Base-by-base conservation (phyloP, 2,888 invertebrate genomes). In the Xylocampa areola region DNA sequence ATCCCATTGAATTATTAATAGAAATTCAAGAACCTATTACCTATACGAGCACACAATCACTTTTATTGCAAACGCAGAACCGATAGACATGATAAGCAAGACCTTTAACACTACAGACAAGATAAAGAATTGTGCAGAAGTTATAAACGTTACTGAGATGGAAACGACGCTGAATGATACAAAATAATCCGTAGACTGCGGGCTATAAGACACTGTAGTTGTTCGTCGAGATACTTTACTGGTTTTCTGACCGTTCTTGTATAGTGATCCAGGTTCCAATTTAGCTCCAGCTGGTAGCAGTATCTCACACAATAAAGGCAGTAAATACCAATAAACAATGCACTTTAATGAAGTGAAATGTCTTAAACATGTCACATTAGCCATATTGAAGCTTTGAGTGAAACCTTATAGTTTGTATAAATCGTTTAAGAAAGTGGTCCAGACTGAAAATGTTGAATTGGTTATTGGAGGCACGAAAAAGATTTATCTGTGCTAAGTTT, bases 321-420 rank as follows among this genome's bases (percentile, higher is more conserved):
- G 59, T 64, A 68, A 68, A 68, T 68, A 68, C 44, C 65, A 49
- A 60, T 63, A 72, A 69, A 74, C 76, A 75, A 73, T 57, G 57
- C 37, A 41, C 51, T 67, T 59, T 67, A 65, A 67, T 72, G 69
- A 60, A 61, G 57, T 48, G 59, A 73, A 63, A 75, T 51, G 64
- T 65, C 78, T 72, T 77, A 76, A 82, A 79, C 73, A 75, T 76
- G 78, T 68, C 81, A 78, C 77, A 78, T 82, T 79, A 77, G 71
- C 64, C 52, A 60, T 73, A 77, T 70, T 72, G 69, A 68, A 70
- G 65, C 76, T 74, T 73, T 76, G 69, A 68, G 62, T 49, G 52
- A 65, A 65, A 64, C 48, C 68, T 68, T 68, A 62, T 62, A 55
- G 59, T 19, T 51, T 55, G 39, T 49, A 43, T 65, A 68, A 71